Evolutionary conservation across 2,797 vertebrate species (phyloP).

Genomic region (Nothura maculosa): DNA sequence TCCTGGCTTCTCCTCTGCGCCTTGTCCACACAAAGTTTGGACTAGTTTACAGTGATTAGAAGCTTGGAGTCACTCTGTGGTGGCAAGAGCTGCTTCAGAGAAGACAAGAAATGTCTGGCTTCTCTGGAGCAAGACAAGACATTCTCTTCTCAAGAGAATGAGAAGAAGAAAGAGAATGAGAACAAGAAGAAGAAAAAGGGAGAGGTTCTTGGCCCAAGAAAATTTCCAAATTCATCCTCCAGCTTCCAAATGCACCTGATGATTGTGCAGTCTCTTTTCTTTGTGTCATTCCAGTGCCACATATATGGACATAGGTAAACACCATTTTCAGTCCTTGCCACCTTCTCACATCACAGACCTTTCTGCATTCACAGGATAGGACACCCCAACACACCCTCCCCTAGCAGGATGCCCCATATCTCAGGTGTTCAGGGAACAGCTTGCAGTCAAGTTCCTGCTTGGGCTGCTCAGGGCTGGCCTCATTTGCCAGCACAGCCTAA

Average conservation of each 20-base stretch:
- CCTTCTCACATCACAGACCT: not conserved
- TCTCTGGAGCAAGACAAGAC: too few species aligned
- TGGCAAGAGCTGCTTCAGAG: not conserved
- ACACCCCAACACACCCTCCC: not conserved
- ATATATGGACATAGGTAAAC: accelerated
- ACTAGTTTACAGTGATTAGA: not conserved
- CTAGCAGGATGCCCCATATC: not conserved
- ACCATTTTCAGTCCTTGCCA: not conserved
- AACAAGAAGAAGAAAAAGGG: not conserved
- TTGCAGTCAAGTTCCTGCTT: not conserved
- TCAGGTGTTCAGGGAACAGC: not conserved
- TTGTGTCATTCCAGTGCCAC: not conserved
- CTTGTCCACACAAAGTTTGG: not conserved
- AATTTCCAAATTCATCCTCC: not conserved
- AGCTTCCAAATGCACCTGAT: not conserved
- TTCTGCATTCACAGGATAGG: not conserved
- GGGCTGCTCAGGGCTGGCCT: not conserved
- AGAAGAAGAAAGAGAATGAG: not conserved
- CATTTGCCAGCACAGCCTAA: not conserved
- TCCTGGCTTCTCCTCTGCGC: not conserved
- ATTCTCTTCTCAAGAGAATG: too few species aligned
- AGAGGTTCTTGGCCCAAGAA: not conserved
- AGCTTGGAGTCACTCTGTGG: not conserved
- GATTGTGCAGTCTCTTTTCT: not conserved
- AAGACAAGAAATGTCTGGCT: not conserved